Evolutionary conservation across 2,888 invertebrate genomes (phyloP).

Genomic region (Sicus ferrugineus): DNA sequence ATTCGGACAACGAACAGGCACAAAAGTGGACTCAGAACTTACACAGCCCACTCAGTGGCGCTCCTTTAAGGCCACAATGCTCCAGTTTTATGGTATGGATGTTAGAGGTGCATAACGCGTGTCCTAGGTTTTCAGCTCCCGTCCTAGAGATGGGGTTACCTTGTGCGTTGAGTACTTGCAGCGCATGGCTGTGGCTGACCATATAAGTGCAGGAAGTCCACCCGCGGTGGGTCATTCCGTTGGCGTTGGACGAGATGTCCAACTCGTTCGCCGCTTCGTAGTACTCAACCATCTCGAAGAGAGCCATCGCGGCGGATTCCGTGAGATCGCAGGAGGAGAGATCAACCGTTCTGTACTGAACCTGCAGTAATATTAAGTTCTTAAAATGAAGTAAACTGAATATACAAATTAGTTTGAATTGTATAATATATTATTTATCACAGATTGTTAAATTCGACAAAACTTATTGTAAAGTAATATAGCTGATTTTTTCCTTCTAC

Average conservation of each 20-base stretch:
- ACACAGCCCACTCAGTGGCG: constrained; percentile 80
- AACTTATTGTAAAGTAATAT: no score
- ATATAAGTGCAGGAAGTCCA: constrained; percentile 78
- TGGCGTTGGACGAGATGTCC: constrained; percentile 79
- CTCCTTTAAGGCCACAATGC: constrained; percentile 77
- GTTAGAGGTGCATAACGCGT: constrained; percentile 75
- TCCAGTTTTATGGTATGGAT: constrained; percentile 81
- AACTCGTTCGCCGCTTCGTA: constrained; percentile 83
- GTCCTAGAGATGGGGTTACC: constrained; percentile 61
- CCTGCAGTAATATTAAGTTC: no score
- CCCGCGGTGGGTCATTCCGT: constrained; percentile 75
- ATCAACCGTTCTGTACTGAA: constrained; percentile 64
- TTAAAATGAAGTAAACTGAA: not conserved
- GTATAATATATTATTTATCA: no score
- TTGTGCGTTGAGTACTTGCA: constrained; percentile 60
- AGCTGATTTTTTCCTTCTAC: no score
- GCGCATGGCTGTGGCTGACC: constrained; percentile 61
- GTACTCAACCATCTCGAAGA: constrained; percentile 93
- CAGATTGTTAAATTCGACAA: no score
- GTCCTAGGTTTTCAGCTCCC: constrained; percentile 73
- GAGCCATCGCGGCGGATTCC: constrained; percentile 72
- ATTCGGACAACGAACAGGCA: not conserved
- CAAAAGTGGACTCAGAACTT: constrained; percentile 49
- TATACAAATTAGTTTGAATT: no score
- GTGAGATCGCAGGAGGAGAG: constrained; percentile 61